Evolutionary conservation across 2,888 invertebrate genomes (phyloP).

Genomic region (Habroteleia sp.): DNA sequence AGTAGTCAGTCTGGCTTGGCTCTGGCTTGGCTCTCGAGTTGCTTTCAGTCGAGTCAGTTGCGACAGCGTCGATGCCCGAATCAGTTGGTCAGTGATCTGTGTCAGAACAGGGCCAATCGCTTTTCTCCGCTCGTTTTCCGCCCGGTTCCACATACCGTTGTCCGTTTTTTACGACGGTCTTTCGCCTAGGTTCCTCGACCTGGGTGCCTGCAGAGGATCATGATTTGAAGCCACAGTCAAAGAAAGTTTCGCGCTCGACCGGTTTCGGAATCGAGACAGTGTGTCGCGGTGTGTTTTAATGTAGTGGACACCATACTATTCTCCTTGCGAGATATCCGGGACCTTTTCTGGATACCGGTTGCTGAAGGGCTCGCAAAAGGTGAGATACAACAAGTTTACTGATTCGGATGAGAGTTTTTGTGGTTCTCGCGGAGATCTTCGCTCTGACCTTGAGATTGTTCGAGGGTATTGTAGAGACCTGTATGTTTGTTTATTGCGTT

Average conservation of each 20-base stretch:
- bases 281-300: constrained; percentile 46
- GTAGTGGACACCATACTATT: constrained; percentile 43
- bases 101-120: constrained; percentile 67
- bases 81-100: constrained; percentile 72
- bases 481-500: too few relatives aligned
- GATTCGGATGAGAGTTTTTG: constrained; percentile 20
- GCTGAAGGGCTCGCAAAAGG: constrained; percentile 27
- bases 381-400: constrained; percentile 32
- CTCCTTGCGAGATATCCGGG: constrained; percentile 22
- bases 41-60: constrained; percentile 60
- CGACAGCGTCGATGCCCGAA: constrained; percentile 70
- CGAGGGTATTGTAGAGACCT: too few relatives aligned
- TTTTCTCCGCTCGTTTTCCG: too few relatives aligned
- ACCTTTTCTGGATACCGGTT: constrained; percentile 52
- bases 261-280: constrained; percentile 50
- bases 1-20: constrained; percentile 68
- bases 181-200: too few relatives aligned
- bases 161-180: background rate
- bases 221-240: too few relatives aligned
- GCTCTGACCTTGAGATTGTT: constrained; percentile 25
- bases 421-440: constrained; percentile 21
- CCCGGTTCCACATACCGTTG: background rate
- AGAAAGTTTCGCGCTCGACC: constrained; percentile 35
- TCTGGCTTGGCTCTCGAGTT: constrained; percentile 49
- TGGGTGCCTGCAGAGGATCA: too few relatives aligned